These are phyloP conservation scores for Sciaenops ocellatus DNA, from an alignment of 2,797 vertebrate species.

Conservation along the genomic window DNA sequence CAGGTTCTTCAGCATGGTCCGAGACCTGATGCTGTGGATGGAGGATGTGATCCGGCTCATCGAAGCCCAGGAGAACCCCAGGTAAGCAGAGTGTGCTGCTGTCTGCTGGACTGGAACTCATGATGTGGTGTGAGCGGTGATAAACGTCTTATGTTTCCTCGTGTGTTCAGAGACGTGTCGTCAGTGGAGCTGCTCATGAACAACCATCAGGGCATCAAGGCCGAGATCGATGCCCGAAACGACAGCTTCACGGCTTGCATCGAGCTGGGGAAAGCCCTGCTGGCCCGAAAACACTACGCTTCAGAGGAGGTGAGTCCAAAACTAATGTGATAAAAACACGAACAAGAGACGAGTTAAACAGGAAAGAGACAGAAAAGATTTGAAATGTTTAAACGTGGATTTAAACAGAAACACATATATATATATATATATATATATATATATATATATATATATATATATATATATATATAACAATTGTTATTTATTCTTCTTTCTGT, in stretches of 20 bases:
- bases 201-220: constrained; percentile 98
- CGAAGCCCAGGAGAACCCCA: constrained; percentile 95
- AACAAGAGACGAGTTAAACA: too few species aligned
- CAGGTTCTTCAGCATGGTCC: constrained; percentile 97
- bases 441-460: too few species aligned
- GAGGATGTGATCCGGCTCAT: constrained; percentile 97
- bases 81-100: constrained; percentile 77
- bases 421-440: too few species aligned
- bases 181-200: constrained; percentile 99
- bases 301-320: constrained; percentile 87
- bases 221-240: constrained; percentile 96
- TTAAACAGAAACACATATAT: too few species aligned
- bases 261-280: constrained; percentile 95
- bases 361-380: too few species aligned
- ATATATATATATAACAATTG: too few species aligned
- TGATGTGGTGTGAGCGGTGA: too few species aligned
- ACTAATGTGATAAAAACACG: too few species aligned
- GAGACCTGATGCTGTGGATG: constrained; percentile 99
- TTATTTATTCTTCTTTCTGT: too few species aligned
- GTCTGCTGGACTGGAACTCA: accelerated
- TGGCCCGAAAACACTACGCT: constrained; percentile 95
- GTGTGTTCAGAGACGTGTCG: constrained; percentile 90
- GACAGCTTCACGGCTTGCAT: constrained; percentile 97
- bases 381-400: too few species aligned
- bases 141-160: neutral